A percentile compares a stretch with the other conserved stretches of the same genome.
Conservation (phyloP, 2,888 invertebrate genomes). For the Phasia obesa region DNA sequence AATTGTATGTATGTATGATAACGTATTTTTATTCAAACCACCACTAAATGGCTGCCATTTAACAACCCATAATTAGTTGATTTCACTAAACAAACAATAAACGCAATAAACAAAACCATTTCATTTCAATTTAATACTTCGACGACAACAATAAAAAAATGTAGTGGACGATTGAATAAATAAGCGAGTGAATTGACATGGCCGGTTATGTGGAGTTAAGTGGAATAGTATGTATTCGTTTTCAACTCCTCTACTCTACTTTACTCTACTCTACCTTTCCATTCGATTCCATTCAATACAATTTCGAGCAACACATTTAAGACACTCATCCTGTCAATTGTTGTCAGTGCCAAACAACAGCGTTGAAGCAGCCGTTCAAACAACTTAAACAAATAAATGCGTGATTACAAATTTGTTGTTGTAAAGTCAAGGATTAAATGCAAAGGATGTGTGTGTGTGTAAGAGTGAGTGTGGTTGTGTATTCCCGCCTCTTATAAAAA, state of each 20-base stretch:
- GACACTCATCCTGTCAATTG: conserved; percentile 63
- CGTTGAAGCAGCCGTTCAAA: conserved; percentile 1
- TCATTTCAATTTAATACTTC: conserved; percentile 37
- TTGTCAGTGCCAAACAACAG: conserved; percentile 47
- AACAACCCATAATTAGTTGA: conserved; percentile 73
- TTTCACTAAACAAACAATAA: conserved; percentile 73
- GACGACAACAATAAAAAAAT: not conserved
- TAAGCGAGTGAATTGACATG: conserved; percentile 25
- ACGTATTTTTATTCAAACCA: conserved; percentile 47
- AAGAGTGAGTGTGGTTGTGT: not conserved
- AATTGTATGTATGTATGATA: not conserved
- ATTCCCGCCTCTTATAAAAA: conserved; percentile 42
- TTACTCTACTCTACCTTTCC: conserved; percentile 1
- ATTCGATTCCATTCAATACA: conserved; percentile 4
- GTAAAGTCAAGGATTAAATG: conserved; percentile 65
- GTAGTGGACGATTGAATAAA: conserved; percentile 40
- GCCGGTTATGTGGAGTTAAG: conserved; percentile 29
- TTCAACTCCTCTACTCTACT: too few species aligned
- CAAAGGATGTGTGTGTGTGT: conserved; percentile 37
- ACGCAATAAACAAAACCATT: conserved; percentile 60
- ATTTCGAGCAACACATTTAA: conserved; percentile 59
- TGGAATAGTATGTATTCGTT: conserved; percentile 25
- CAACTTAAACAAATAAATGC: conserved; percentile 29
- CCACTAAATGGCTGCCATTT: conserved; percentile 73
- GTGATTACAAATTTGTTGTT: conserved; percentile 11